Evolutionary conservation across 2,888 invertebrate species (phyloP).

Genomic region (Proisotoma minuta): DNA sequence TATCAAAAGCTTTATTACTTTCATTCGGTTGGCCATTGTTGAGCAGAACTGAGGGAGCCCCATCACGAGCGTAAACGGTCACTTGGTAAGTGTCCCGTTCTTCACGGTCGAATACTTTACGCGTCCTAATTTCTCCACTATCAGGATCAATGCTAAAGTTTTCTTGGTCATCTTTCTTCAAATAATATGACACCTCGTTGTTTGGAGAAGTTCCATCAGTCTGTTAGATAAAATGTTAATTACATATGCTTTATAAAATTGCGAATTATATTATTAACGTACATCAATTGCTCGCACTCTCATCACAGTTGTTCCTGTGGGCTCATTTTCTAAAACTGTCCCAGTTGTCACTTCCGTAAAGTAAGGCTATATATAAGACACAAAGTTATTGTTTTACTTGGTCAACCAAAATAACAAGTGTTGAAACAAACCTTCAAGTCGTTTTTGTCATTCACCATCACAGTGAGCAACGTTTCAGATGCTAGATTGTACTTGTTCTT

Average conservation of each 20-base stretch:
- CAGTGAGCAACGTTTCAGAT: conserved; percentile 70
- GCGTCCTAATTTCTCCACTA: conserved; percentile 84
- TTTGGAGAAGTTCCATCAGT: conserved; percentile 76
- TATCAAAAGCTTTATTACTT: conserved; percentile 51
- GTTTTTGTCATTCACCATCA: conserved; percentile 80
- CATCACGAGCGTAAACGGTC: conserved; percentile 84
- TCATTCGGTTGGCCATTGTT: conserved; percentile 65
- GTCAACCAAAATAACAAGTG: background rate
- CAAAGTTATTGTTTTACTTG: background rate
- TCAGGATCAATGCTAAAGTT: conserved; percentile 75
- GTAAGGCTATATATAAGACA: conserved; percentile 55
- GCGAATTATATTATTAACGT: too few species aligned
- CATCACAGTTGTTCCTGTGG: conserved; percentile 77
- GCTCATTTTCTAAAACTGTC: conserved; percentile 79
- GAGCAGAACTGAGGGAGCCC: conserved; percentile 72
- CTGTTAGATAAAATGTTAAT: too few species aligned
- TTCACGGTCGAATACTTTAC: conserved; percentile 74
- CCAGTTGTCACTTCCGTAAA: conserved; percentile 78
- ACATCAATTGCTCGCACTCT: conserved; percentile 79
- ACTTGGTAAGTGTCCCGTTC: conserved; percentile 77
- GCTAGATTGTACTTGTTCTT: conserved; percentile 75
- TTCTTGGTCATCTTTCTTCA: conserved; percentile 60
- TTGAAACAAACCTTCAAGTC: conserved; percentile 64
- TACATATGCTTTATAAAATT: too few species aligned
- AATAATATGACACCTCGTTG: conserved; percentile 69